Percentiles rank a stretch among this genome's conserved stretches.
Conservation (phyloP, 2,888 invertebrate species). For the Dione vanillae region DNA sequence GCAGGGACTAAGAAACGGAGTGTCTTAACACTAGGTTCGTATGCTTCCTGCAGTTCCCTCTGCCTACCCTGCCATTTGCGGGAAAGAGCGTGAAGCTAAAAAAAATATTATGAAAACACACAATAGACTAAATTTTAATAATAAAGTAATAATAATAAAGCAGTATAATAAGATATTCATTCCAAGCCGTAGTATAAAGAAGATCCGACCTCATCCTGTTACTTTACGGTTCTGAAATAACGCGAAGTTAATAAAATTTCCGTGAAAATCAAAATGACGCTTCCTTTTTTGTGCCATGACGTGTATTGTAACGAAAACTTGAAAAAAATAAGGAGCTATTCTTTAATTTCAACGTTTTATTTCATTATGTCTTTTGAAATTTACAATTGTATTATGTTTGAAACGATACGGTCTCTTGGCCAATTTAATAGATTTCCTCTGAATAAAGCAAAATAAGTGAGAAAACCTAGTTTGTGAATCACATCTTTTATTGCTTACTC, state of each 20-base stretch:
- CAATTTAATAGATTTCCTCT: neutral
- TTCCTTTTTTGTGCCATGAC: neutral
- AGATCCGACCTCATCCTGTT: conserved; percentile 30
- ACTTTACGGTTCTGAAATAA: conserved; percentile 30
- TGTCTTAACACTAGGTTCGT: no score
- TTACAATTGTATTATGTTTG: neutral
- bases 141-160: conserved; percentile 2
- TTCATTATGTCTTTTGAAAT: neutral
- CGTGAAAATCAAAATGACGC: conserved; percentile 9
- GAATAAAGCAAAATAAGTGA: neutral
- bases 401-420: neutral
- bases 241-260: conserved; percentile 36
- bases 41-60: no score
- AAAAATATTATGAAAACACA: neutral
- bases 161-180: conserved; percentile 6
- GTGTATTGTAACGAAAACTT: neutral
- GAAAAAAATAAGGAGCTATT: neutral
- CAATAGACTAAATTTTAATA: conserved; percentile 7
- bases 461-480: no score
- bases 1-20: no score
- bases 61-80: no score
- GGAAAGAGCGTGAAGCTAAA: no score
- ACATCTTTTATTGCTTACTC: no score
- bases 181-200: conserved; percentile 10
- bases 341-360: neutral